Evolutionary conservation across 2,888 invertebrate genomes (phyloP).

Genomic region (Petrophora chlorosata): DNA sequence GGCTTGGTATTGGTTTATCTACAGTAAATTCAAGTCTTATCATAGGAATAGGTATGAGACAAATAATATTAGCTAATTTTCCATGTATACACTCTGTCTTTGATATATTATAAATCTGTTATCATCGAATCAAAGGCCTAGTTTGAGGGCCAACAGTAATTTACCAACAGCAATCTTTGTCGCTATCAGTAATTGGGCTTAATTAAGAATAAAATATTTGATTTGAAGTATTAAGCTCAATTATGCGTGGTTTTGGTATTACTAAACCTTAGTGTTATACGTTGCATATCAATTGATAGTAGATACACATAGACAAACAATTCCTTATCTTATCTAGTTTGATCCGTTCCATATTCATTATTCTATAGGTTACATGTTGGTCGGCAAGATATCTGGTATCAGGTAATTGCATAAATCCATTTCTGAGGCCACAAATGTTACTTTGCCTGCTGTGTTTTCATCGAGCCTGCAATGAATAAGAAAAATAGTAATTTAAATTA

Average conservation of each 20-base stretch:
- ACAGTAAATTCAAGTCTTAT: too few relatives aligned
- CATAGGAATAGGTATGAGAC: too few relatives aligned
- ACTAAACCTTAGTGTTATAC: background rate
- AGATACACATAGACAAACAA: conserved; percentile 22
- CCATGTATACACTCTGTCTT: background rate
- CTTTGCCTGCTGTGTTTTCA: conserved; percentile 90
- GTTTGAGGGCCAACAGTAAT: too few relatives aligned
- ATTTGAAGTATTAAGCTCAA: too few relatives aligned
- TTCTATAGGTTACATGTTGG: conserved; percentile 82
- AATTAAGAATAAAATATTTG: too few relatives aligned
- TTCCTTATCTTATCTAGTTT: conserved; percentile 27
- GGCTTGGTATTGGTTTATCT: too few relatives aligned
- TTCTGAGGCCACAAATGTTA: conserved; percentile 88
- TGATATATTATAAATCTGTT: too few relatives aligned
- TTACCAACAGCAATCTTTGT: too few relatives aligned
- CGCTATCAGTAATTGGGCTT: too few relatives aligned
- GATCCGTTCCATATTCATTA: conserved; percentile 34
- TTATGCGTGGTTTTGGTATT: too few relatives aligned
- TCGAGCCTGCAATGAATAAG: conserved; percentile 83
- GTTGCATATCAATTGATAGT: conserved; percentile 17
- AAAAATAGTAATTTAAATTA: background rate
- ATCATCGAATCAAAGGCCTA: too few relatives aligned
- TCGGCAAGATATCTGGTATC: conserved; percentile 91
- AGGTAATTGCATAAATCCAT: conserved; percentile 88
- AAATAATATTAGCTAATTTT: background rate